phyloP scores from a whole-genome alignment of 2,797 vertebrate genomes.

The Molossus molossus region DNA sequence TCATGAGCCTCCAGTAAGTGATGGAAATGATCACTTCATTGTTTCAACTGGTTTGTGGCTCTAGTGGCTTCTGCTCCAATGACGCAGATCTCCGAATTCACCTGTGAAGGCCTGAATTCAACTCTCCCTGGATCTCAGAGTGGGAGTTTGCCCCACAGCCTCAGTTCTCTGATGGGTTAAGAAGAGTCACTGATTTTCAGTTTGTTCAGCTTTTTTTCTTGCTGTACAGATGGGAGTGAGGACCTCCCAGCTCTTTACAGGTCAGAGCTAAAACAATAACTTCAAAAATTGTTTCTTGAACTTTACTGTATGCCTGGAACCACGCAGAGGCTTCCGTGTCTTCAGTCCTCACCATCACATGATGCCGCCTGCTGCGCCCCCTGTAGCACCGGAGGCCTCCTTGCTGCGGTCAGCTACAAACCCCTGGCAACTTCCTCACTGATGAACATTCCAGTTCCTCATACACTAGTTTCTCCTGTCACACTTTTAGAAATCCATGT shows the following conservation, averaged over 20 bases:
- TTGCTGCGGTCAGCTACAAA: neutral
- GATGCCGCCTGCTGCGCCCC: neutral
- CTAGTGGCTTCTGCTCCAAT: neutral
- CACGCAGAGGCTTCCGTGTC: neutral
- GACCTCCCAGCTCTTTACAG: neutral
- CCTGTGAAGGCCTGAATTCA: neutral
- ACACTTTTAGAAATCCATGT: neutral
- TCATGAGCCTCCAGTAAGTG: neutral
- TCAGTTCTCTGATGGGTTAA: neutral
- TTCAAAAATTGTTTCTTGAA: slow-evolving; percentile 19
- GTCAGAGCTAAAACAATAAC: neutral
- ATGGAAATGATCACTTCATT: neutral
- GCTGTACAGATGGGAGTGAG: neutral
- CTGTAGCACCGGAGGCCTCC: neutral
- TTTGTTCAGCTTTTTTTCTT: slow-evolving; percentile 6
- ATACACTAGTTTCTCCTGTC: neutral
- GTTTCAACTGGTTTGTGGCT: neutral
- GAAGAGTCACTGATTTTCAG: neutral
- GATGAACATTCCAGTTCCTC: neutral
- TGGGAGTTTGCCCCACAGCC: neutral
- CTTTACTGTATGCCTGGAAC: neutral
- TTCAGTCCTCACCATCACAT: neutral
- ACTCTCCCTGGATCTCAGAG: neutral
- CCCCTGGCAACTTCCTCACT: neutral
- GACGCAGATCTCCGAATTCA: neutral